These are phyloP conservation scores for Tychaedon coryphoeus DNA, from an alignment of 2,113 vertebrate genomes.

Conservation along the genomic window DNA sequence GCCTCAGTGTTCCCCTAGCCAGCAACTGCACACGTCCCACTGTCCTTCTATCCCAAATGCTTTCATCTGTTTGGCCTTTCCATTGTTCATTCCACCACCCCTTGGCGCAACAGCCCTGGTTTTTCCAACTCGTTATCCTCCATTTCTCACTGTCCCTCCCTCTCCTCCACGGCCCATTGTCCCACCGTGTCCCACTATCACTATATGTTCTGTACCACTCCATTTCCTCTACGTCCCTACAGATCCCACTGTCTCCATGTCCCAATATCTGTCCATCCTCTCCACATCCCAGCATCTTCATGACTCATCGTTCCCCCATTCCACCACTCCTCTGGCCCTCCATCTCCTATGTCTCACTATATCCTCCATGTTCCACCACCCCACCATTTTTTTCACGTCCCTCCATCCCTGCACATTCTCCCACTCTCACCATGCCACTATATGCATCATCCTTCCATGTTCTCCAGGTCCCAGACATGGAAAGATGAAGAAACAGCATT, in stretches of 20 bases:
- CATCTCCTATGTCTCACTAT: not conserved
- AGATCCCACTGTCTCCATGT: too few relatives aligned
- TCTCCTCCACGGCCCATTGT: not conserved
- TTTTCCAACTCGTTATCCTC: not conserved
- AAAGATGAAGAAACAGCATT: not conserved
- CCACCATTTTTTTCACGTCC: not conserved
- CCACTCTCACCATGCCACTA: not conserved
- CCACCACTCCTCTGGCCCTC: not conserved
- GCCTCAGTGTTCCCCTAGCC: not conserved
- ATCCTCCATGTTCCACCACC: not conserved
- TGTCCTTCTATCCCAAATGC: not conserved
- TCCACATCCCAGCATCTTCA: not conserved
- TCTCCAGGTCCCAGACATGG: not conserved
- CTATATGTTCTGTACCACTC: not conserved
- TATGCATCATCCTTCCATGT: not conserved
- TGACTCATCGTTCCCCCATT: not conserved
- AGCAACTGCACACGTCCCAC: not conserved
- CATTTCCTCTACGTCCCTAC: not conserved
- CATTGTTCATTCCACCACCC: fast-evolving
- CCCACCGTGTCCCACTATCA: fast-evolving
- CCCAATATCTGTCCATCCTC: not conserved
- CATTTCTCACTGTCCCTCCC: not conserved
- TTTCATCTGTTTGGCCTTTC: not conserved
- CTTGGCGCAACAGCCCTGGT: not conserved
- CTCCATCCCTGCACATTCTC: not conserved